Evolutionary conservation across 2,888 invertebrate genomes (phyloP).

Genomic region (Arge pagana): DNA sequence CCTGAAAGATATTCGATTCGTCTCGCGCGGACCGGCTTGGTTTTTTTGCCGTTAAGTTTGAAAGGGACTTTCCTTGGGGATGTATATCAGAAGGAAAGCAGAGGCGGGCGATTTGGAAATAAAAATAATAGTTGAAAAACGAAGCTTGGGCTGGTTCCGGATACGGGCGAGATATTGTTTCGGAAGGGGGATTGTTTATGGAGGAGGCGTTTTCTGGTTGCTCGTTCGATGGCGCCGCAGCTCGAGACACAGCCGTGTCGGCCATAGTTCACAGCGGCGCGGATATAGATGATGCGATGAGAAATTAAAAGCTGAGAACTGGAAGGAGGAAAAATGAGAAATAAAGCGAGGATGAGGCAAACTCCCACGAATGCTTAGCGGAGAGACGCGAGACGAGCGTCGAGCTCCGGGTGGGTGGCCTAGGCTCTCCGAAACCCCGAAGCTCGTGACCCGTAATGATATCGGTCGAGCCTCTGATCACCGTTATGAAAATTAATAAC

Average conservation of each 20-base stretch:
- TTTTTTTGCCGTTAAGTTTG: no score
- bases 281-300: conserved; percentile 14
- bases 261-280: background rate
- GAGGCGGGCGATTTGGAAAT: no score
- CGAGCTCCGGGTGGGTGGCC: conserved; percentile 42
- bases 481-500: conserved; percentile 53
- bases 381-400: conserved; percentile 9
- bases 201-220: conserved; percentile 1
- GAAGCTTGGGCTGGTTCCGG: no score
- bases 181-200: no score
- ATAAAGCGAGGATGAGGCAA: conserved; percentile 22
- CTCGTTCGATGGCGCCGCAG: conserved; percentile 8
- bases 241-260: conserved; percentile 8
- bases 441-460: conserved; percentile 44
- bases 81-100: no score
- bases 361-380: conserved; percentile 21
- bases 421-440: conserved; percentile 23
- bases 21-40: no score
- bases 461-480: conserved; percentile 47
- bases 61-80: no score
- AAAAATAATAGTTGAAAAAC: no score
- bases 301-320: conserved; percentile 31
- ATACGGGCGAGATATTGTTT: no score
- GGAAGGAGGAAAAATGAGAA: conserved; percentile 13
- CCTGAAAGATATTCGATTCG: no score